A percentile compares a stretch with the other conserved stretches of the same genome.
These are phyloP conservation scores for Crotalus tigris DNA, from an alignment of 2,113 vertebrate species.

Conservation along the genomic window DNA sequence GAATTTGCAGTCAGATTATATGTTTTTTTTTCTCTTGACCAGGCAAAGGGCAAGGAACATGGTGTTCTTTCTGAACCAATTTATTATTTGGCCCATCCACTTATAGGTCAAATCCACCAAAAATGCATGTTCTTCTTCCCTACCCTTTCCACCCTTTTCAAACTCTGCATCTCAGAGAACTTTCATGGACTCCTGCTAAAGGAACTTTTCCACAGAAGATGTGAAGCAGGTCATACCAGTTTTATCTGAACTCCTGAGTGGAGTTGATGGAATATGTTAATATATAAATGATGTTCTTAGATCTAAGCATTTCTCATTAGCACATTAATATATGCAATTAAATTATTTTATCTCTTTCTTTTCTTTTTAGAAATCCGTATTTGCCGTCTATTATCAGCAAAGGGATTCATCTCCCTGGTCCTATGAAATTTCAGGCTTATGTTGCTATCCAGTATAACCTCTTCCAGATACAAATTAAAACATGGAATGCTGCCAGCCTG, in stretches of 20 bases:
- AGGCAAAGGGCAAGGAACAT: neutral
- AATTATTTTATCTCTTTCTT: neutral
- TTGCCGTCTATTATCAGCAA: neutral
- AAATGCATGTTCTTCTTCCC: neutral
- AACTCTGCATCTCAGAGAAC: neutral
- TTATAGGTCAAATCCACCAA: neutral
- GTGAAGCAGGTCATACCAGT: neutral
- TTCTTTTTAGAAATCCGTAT: neutral
- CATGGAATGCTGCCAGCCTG: neutral
- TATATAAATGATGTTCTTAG: neutral
- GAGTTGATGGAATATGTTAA: neutral
- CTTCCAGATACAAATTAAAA: no score
- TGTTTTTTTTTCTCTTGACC: neutral
- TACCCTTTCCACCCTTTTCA: neutral
- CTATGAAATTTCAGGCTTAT: neutral
- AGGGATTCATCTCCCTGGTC: neutral
- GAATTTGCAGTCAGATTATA: neutral
- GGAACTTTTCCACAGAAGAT: neutral
- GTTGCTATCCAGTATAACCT: neutral
- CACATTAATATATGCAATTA: neutral
- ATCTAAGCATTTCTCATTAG: neutral
- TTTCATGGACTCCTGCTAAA: neutral
- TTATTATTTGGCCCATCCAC: neutral
- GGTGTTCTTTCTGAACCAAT: neutral
- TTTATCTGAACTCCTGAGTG: neutral